These are phyloP conservation scores for Holothuria scabra DNA, from an alignment of 53 echinoderm and acorn worm genomes.

Conservation along the genomic window DNA sequence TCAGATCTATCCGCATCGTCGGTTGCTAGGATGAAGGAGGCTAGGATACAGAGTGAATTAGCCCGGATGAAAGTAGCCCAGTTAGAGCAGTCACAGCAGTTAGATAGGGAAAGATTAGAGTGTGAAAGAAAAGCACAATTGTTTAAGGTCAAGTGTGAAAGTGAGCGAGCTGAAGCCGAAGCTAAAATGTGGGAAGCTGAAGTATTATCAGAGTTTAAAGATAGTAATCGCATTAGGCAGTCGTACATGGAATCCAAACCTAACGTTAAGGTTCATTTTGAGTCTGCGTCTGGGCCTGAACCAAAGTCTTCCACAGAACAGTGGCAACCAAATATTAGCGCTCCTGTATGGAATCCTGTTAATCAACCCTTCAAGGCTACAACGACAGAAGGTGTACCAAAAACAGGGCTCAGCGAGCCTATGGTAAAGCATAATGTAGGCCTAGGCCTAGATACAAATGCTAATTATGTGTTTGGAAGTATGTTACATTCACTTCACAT, in stretches of 20 bases:
- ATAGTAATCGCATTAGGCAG: not conserved
- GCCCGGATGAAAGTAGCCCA: slow-evolving; percentile 41
- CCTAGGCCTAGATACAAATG: too few species aligned
- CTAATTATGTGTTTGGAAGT: too few species aligned
- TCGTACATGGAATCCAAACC: not conserved
- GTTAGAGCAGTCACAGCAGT: slow-evolving; percentile 39
- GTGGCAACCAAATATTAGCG: too few species aligned
- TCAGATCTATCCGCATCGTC: slow-evolving; percentile 5
- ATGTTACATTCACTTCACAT: slow-evolving; percentile 37
- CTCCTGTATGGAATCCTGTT: too few species aligned
- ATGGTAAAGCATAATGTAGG: too few species aligned
- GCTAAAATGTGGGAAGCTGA: slow-evolving; percentile 36
- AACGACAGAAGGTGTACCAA: too few species aligned
- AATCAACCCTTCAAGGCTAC: too few species aligned
- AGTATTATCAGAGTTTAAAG: not conserved
- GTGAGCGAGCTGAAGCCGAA: slow-evolving; percentile 34
- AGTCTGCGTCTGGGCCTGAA: too few species aligned
- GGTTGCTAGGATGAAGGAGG: slow-evolving; percentile 36
- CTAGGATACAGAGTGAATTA: slow-evolving; percentile 36
- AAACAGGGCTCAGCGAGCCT: too few species aligned
- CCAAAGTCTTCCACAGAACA: too few species aligned
- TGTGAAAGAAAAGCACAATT: slow-evolving; percentile 8
- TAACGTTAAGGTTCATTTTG: too few species aligned
- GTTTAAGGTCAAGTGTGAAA: slow-evolving; percentile 6
- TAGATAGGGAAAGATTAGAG: slow-evolving; percentile 21